Evolutionary conservation across 2,888 invertebrate species (phyloP), one percentile per base, ranked within the genome.

Genomic region (Girardia tigrina): DNA sequence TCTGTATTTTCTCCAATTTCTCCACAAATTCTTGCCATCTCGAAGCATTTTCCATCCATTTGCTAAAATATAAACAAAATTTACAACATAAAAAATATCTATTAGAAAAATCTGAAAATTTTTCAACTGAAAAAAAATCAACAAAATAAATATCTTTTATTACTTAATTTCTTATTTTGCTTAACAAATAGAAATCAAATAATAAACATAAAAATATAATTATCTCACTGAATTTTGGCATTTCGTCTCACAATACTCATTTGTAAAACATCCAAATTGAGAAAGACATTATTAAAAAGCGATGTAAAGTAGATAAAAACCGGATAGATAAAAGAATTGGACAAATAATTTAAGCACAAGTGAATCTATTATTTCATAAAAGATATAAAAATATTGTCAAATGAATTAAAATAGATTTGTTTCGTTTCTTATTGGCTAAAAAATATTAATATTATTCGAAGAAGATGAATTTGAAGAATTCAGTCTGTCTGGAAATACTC

Each of bases 41-140:
- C 26, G 69, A 70, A 6, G 75, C 75, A 27, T 70, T 75, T 70
- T 75, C 75, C 69, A 75, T 75, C 75, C 75, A 75, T 75, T 75
- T 75, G 26, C 75, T 75, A 75, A 75, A 56, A 4, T 12, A 16
- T 12, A 36, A 36, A 36, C 36, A 36, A 36, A 36, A 36, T 36
- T 36, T 36, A 12, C 8, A 36, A 36, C 36, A 16, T 16, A 36
- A 36, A 36, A 12, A 8, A 36, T 12, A 36, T 12, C 16, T 36
- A 16, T 12, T 20, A 56, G 23, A 12, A 12, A 56, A 56, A 8
- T 12, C 6, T n/a, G 4, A 56, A 36, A 36, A 36, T 36, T 16
- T 56, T n/a, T 56, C n/a, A 56, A 20, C 36, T 12, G 23, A 70
- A 26, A 26, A 26, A 71, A 71, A 71, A 71, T 14, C 12, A 42